phyloP scores from a whole-genome alignment of 2,888 invertebrate species.

The Pollenia amentaria region DNA sequence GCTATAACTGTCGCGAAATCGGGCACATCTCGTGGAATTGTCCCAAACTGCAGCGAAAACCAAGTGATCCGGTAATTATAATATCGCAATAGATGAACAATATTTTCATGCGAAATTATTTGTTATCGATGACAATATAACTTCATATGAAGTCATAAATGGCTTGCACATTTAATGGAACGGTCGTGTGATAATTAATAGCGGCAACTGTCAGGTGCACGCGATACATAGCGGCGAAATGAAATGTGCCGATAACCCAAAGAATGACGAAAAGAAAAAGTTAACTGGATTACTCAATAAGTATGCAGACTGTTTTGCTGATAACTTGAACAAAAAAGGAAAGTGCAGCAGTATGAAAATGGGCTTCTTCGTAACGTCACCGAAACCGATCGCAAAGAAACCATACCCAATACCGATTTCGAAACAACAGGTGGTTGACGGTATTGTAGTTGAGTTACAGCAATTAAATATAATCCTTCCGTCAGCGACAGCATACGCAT shows the following conservation, averaged over 20 bases:
- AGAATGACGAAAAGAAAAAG: constrained; percentile 1
- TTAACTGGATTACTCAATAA: constrained; percentile 29
- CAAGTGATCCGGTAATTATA: constrained; percentile 11
- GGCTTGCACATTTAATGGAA: constrained; percentile 60
- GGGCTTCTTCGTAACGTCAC: constrained; percentile 36
- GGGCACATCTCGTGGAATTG: constrained; percentile 16
- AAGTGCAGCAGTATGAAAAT: too few species aligned
- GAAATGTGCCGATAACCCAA: neutral
- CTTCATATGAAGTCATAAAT: constrained; percentile 51
- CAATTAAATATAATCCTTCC: constrained; percentile 59
- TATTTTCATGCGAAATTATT: constrained; percentile 39
- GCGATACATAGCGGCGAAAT: neutral
- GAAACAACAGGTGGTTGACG: constrained; percentile 48
- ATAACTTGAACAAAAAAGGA: constrained; percentile 49
- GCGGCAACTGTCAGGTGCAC: constrained; percentile 47
- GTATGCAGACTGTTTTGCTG: constrained; percentile 55
- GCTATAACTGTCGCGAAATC: too few species aligned
- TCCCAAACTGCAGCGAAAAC: constrained; percentile 21
- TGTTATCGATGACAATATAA: constrained; percentile 35
- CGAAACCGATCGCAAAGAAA: constrained; percentile 49
- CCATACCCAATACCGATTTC: constrained; percentile 63
- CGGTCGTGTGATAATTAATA: constrained; percentile 62
- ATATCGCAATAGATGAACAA: constrained; percentile 38
- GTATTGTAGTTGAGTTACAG: constrained; percentile 35
- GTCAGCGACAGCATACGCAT: constrained; percentile 47